Percentiles rank a stretch among this genome's conserved stretches.
Conservation (phyloP, 2,113 vertebrate genomes). For the Condylura cristata region DNA sequence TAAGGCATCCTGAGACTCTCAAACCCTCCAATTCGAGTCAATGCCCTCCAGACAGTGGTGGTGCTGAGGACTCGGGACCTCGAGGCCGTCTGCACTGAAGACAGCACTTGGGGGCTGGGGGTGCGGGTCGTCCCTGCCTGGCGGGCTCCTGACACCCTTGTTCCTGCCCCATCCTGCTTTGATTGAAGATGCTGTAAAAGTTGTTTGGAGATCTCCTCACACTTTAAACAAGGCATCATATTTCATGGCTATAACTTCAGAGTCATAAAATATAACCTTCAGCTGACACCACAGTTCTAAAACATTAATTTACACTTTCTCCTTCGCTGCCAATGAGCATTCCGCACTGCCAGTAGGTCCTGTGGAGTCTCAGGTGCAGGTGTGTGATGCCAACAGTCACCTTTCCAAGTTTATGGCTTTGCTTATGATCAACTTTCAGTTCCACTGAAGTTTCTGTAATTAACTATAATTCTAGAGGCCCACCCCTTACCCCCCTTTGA, state of each 20-base stretch:
- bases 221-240: constrained; percentile 64
- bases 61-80: background rate
- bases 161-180: background rate
- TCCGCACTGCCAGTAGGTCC: background rate
- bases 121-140: background rate
- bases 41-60: background rate
- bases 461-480: constrained; percentile 58
- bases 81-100: background rate
- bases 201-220: constrained; percentile 68
- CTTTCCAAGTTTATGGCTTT: constrained; percentile 57
- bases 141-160: background rate
- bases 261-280: constrained; percentile 69
- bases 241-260: constrained; percentile 65
- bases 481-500: background rate
- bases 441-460: constrained; percentile 52
- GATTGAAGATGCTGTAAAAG: constrained; percentile 66
- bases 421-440: constrained; percentile 41
- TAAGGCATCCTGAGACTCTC: background rate
- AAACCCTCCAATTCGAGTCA: background rate
- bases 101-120: background rate
- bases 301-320: constrained; percentile 46
- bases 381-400: background rate
- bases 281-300: constrained; percentile 50
- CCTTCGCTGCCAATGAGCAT: background rate
- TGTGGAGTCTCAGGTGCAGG: background rate